These are phyloP conservation scores for Rhinopomastus cyanomelas DNA, from an alignment of 2,113 vertebrate genomes.

Conservation along the genomic window DNA sequence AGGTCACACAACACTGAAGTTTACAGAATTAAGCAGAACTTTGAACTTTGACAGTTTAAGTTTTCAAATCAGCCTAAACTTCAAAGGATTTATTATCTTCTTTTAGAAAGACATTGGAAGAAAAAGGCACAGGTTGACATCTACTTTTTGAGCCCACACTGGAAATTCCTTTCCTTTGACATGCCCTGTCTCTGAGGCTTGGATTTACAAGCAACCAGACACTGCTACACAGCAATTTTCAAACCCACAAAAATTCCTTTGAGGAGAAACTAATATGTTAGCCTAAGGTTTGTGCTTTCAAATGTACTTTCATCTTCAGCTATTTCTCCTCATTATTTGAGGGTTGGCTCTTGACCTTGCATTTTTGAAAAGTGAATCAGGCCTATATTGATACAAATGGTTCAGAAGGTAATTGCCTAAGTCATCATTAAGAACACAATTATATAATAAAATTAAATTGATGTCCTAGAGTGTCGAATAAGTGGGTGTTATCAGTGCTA, in stretches of 20 bases:
- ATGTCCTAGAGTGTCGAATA: neutral
- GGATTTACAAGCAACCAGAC: conserved; percentile 44
- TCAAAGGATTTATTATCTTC: conserved; percentile 48
- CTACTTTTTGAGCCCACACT: conserved; percentile 15
- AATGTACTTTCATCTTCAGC: neutral
- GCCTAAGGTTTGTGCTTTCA: conserved; percentile 18
- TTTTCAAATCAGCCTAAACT: conserved; percentile 51
- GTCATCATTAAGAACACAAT: neutral
- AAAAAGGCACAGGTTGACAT: neutral
- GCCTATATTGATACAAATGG: neutral
- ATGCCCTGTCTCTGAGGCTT: neutral
- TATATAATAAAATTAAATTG: conserved; percentile 14
- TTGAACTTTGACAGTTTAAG: conserved; percentile 44
- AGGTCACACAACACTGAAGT: neutral
- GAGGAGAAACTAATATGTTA: neutral
- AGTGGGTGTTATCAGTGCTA: neutral
- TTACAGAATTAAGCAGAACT: conserved; percentile 33
- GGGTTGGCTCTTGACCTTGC: neutral
- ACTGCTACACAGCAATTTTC: neutral
- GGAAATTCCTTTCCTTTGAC: conserved; percentile 27
- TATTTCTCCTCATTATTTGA: conserved; percentile 19
- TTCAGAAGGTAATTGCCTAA: neutral
- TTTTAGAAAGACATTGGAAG: conserved; percentile 4
- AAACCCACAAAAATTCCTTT: neutral
- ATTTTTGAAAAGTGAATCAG: neutral